Evolutionary conservation across 92 coral and sea anemone genomes (phyloP).

Genomic region (Zoanthus gigantus): DNA sequence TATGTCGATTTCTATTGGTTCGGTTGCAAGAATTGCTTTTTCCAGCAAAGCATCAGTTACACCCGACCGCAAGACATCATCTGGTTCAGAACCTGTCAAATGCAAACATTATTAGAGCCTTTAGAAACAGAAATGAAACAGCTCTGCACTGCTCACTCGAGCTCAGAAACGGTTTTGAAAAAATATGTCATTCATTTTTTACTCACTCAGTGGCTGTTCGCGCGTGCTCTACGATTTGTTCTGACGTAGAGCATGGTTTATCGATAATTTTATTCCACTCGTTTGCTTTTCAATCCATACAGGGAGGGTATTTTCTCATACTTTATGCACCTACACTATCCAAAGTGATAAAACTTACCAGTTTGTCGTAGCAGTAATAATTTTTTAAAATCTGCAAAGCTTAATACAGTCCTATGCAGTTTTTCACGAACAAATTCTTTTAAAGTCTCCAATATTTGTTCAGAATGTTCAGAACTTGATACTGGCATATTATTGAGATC

Average conservation of each 20-base stretch:
- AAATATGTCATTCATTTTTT: no score
- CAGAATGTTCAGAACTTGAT: slow-evolving; percentile 66
- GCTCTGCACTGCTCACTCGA: no score
- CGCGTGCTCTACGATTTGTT: no score
- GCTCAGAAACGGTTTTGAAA: no score
- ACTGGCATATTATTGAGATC: slow-evolving; percentile 47
- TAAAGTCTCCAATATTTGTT: slow-evolving; percentile 64
- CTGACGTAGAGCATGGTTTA: no score
- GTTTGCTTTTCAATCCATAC: no score
- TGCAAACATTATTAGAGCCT: not conserved
- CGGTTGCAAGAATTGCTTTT: slow-evolving; percentile 81
- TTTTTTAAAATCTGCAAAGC: slow-evolving; percentile 92
- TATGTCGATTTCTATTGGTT: slow-evolving; percentile 86
- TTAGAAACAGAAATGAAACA: no score
- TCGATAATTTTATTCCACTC: no score
- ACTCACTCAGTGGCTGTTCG: no score
- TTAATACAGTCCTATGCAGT: slow-evolving; percentile 85
- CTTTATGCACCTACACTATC: not conserved
- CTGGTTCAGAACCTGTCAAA: slow-evolving; percentile 72
- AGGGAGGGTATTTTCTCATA: no score
- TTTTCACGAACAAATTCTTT: slow-evolving; percentile 87
- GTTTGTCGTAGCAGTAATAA: slow-evolving; percentile 85
- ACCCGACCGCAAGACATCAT: slow-evolving; percentile 87
- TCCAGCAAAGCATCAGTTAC: slow-evolving; percentile 88
- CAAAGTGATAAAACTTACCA: slow-evolving; percentile 63